Evolutionary conservation across 1,140 invertebrate genomes (phyloP), one percentile per base, ranked within the genome.

Genomic region (Zaprionus tsacasi): DNA sequence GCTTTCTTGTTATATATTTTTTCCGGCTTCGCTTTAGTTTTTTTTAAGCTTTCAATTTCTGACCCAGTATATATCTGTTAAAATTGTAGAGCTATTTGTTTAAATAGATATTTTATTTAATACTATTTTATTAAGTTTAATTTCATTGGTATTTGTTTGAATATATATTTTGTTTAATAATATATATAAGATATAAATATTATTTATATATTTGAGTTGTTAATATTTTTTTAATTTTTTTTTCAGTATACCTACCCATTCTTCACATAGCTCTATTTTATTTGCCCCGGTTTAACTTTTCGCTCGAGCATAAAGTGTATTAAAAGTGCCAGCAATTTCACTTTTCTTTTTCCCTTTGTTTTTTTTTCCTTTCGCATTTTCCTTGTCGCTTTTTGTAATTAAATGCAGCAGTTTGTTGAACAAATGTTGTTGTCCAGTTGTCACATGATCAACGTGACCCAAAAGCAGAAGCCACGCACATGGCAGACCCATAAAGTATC

Each of bases 361-460:
- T 59, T 33, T 12, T 40, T 56, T 56, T 81, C 56, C 40, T 10
- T 15, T 58, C 43, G 25, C 57, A 30, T 33, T 38, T 82, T 60
- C 40, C 30, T 43, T 67, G 56, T 61, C 50, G 61, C 36, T 48
- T 78, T 75, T 75, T 83, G 80, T 67, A 88, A 85, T 85, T 85
- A 85, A 88, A 85, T 81, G 87, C 64, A 72, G 73, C 72, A 72
- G 70, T 52, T 61, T 66, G 77, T 56, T 76, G 80, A 70, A 71
- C 72, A 88, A 66, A 79, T 88, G 77, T 82, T 78, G 77, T 66
- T 58, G 40, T 52, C 63, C 66, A 66, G 79, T 73, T 70, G 81
- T 85, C 63, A 61, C 73, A 71, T 78, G 82, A 88, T 83, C 80
- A 83, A 88, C 83, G 83, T 88, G 83, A 88, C 85, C 77, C 40